These are phyloP conservation scores for Macrochelys suwanniensis DNA, from an alignment of 2,797 vertebrate species.

Conservation along the genomic window DNA sequence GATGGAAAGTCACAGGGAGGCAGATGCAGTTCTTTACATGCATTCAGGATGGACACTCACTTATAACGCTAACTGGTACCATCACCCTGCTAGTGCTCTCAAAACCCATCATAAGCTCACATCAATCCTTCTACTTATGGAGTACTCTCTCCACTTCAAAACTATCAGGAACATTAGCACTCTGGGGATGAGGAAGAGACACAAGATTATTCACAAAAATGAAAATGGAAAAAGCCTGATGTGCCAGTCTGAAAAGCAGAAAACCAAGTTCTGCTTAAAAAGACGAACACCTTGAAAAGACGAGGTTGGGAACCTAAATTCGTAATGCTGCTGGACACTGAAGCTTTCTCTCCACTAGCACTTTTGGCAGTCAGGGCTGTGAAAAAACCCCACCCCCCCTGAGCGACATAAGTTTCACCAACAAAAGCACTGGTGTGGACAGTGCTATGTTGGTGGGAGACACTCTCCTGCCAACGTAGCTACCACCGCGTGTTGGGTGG, in stretches of 20 bases:
- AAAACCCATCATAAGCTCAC: not conserved
- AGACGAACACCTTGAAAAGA: not conserved
- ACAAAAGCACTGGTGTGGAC: too few relatives aligned
- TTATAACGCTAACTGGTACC: not conserved
- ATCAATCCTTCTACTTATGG: accelerated
- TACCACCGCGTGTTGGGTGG: too few relatives aligned
- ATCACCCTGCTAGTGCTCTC: not conserved
- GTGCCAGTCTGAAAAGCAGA: not conserved
- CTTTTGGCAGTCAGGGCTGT: too few relatives aligned
- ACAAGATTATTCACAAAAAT: not conserved
- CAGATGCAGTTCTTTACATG: accelerated
- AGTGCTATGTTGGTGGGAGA: too few relatives aligned
- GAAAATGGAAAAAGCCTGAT: not conserved
- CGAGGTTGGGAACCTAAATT: not conserved
- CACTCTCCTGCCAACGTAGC: too few relatives aligned
- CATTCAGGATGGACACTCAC: accelerated
- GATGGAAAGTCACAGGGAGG: accelerated
- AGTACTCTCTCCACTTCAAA: not conserved
- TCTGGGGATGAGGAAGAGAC: not conserved
- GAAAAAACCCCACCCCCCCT: too few relatives aligned
- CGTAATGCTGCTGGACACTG: not conserved
- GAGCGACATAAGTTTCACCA: too few relatives aligned
- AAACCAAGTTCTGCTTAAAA: not conserved
- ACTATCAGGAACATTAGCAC: not conserved
- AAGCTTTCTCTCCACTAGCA: too few relatives aligned